Evolutionary conservation across 2,888 invertebrate genomes (phyloP), one percentile per base, ranked within the genome.

Genomic region (Apodemia mormo): DNA sequence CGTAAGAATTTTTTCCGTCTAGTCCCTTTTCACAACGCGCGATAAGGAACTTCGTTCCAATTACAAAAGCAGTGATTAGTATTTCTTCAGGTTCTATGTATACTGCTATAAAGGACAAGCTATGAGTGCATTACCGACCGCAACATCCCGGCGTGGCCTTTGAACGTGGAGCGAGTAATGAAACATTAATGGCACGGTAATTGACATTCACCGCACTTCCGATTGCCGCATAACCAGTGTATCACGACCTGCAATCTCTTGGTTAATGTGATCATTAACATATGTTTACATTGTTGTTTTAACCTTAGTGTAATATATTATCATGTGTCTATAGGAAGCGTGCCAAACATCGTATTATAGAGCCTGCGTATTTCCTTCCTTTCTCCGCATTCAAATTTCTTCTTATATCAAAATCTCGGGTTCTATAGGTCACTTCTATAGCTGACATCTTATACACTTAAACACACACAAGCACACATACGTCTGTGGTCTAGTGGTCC

Each of bases 131-230:
- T 61, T 61, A 30, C 30, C 12, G 40, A 8, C 40, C 40, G 40
- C 40, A 40, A 40, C 9, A 7, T 33, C 33, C 61, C 12, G 7
- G 33, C 6, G 1, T 33, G 61, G 33, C 61, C 61, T 61, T 61
- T 61, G 61, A 33, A 61, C 33, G 33, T 61, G 14, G 30, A 14
- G 12, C 61, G 61, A 61, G 33, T 61, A 33, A 61, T 61, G 10
- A 61, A 61, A 33, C 12, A 61, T 61, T 61, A 33, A 61, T 61
- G 12, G 61, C 33, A 33, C 61, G 14, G 61, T 61, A 61, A 61
- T 61, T 61, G 33, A 61, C 33, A 61, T 61, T 61, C 61, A 33
- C 33, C 61, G 33, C 61, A 33, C 61, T 61, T 61, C 61, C 61
- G 14, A 61, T 33, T 7, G 33, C 61, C 61, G 33, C 61, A 33